Conservation (phyloP, 1,140 invertebrate species). For the Dendroctonus valens region DNA sequence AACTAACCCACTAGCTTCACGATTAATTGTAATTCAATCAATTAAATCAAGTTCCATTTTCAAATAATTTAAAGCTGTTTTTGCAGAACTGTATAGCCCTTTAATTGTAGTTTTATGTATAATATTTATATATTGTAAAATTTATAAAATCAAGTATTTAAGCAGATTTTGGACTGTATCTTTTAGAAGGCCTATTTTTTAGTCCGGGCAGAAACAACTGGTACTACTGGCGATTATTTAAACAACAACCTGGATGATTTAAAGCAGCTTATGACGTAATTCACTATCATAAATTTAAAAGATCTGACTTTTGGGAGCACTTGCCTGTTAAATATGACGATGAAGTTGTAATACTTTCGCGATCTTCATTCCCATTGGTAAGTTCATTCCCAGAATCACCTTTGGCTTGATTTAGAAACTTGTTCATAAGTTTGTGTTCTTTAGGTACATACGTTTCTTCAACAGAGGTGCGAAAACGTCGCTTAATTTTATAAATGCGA, state of each 20-base stretch:
- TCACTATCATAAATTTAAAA: neutral
- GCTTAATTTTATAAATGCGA: slow-evolving; percentile 12
- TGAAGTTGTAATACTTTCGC: slow-evolving; percentile 12
- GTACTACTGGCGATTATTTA: too few relatives aligned
- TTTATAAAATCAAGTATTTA: too few relatives aligned
- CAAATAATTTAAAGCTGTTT: too few relatives aligned
- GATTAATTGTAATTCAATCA: too few relatives aligned
- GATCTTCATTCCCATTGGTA: neutral
- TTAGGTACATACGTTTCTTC: neutral
- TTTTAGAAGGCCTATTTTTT: too few relatives aligned
- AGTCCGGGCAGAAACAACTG: too few relatives aligned
- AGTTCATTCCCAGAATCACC: neutral
- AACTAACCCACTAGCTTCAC: too few relatives aligned
- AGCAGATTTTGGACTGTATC: too few relatives aligned
- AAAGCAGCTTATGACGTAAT: slow-evolving; percentile 4
- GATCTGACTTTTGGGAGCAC: slow-evolving; percentile 5
- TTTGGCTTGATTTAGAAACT: slow-evolving; percentile 1
- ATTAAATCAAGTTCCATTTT: too few relatives aligned
- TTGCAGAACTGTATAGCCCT: too few relatives aligned
- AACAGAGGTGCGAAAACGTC: neutral
- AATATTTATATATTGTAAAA: too few relatives aligned
- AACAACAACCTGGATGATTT: slow-evolving; percentile 1
- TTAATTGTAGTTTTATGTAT: too few relatives aligned
- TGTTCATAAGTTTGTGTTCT: slow-evolving; percentile 12
- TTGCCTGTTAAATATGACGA: slow-evolving; percentile 18